Percentiles rank a stretch among this genome's conserved stretches.
Evolutionary conservation across 2,797 vertebrate species (phyloP).

Genomic region (Pyrocephalus nanus): DNA sequence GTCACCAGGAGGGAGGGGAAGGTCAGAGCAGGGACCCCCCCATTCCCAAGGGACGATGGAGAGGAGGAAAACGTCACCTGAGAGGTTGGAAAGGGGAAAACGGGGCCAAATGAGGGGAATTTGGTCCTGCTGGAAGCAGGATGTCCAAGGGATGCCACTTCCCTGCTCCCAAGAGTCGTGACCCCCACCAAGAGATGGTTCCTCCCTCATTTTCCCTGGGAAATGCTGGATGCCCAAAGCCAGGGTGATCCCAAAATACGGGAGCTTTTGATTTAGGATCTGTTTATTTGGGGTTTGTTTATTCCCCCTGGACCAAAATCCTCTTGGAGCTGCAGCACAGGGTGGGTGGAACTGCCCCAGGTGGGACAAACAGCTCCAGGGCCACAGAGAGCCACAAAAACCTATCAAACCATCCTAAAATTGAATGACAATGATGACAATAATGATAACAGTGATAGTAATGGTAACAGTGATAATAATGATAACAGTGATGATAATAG

Average conservation of each 20-base stretch:
- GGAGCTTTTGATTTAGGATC: background rate
- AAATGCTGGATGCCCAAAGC: background rate
- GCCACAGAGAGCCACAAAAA: background rate
- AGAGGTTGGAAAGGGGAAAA: background rate
- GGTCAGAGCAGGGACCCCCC: background rate
- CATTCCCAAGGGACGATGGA: accelerated
- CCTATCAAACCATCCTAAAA: background rate
- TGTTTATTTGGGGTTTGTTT: background rate
- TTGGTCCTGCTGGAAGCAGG: background rate
- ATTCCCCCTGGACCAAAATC: background rate
- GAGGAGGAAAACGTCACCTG: accelerated
- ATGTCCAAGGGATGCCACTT: background rate
- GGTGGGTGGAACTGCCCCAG: background rate
- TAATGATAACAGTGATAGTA: background rate
- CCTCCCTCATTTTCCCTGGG: too few species aligned
- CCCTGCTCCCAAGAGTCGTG: background rate
- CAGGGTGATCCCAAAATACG: background rate
- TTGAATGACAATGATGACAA: too few species aligned
- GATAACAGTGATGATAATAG: background rate
- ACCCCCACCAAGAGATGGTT: accelerated
- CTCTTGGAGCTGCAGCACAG: background rate
- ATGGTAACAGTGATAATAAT: background rate
- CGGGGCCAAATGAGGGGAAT: background rate
- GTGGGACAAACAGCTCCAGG: too few species aligned
- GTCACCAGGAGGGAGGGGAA: background rate